A percentile compares a stretch with the other conserved stretches of the same genome.
phyloP scores from a whole-genome alignment of 2,888 invertebrate species.

The Dusona sp. region DNA sequence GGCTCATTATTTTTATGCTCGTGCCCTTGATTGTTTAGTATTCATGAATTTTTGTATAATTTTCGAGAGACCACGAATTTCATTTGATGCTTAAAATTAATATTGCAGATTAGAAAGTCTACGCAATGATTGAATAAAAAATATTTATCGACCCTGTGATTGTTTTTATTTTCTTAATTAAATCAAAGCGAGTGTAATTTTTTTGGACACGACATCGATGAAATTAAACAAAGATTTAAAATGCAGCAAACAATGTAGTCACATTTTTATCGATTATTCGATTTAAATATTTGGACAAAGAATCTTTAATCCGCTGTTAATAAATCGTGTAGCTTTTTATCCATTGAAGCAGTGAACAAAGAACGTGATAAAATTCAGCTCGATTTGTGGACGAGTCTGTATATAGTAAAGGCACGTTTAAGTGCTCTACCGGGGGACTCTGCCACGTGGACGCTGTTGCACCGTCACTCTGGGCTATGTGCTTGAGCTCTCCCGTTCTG shows the following conservation, averaged over 20 bases:
- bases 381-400: neutral
- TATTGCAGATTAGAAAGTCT: neutral
- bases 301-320: neutral
- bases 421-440: constrained; percentile 50
- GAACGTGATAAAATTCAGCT: neutral
- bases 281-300: neutral
- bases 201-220: too few relatives aligned
- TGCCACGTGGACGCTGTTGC: constrained; percentile 68
- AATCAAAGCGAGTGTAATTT: too few relatives aligned
- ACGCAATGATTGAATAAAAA: too few relatives aligned
- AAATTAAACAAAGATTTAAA: too few relatives aligned
- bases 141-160: too few relatives aligned
- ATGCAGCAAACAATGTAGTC: neutral
- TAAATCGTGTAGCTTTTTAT: too few relatives aligned
- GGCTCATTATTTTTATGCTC: neutral
- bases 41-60: neutral
- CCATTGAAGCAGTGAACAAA: neutral
- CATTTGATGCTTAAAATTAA: neutral
- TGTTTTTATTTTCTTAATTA: too few relatives aligned
- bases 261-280: neutral
- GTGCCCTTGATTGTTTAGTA: neutral
- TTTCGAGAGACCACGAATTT: too few relatives aligned
- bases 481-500: constrained; percentile 50
- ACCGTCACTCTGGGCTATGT: constrained; percentile 59
- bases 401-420: constrained; percentile 22